Base-by-base conservation (phyloP, 2,888 invertebrate genomes). In the Drosophila planitibia region DNA sequence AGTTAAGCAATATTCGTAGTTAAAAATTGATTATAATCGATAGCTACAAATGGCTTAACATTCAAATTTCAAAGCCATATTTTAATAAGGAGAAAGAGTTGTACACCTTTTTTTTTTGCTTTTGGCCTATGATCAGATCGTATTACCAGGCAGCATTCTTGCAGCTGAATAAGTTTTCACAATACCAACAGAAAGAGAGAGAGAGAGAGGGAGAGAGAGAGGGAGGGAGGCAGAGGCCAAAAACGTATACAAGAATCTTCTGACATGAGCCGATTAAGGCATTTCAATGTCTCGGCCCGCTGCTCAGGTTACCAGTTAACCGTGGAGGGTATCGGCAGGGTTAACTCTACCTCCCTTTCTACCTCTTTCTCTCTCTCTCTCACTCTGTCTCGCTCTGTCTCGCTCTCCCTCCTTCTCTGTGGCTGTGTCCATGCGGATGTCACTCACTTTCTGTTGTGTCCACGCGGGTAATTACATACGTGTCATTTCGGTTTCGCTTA, bases 201-300 rank as follows among this genome's bases (percentile, higher is more conserved):
- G 39, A 19, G 22, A 3, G n/a, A 14, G 28, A 4, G 10, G 0
- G 5, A 22, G 57, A 30, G 41, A 5, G 9, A 4, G 51, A 52
- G 12, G n/a, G n/a, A 32, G 30, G 30, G 10, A 41, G n/a, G 6
- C 41, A 32, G 44, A 44, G 16, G 16, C 25, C 35, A 65, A 51
- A 30, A 49, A 39, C 35, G 22, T 28, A 52, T 52, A 62, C 44
- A 76, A 57, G 78, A 60, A 80, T 83, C 90, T 81, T 89, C 91
- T 93, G 93, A 93, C 93, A 92, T 93, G 92, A 93, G 93, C 93
- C 93, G 93, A 93, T 93, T 93, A 93, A 91, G 81, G 89, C 76
- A 85, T 91, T 92, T 92, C 84, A 83, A 89, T 86, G 92, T 91
- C 90, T 91, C 85, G 78, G 66, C 63, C 63, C 66, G 30, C 12